A percentile compares a stretch with the other conserved stretches of the same genome.
phyloP scores from a whole-genome alignment of 2,888 invertebrate species.

The Heliconius ismenius region DNA sequence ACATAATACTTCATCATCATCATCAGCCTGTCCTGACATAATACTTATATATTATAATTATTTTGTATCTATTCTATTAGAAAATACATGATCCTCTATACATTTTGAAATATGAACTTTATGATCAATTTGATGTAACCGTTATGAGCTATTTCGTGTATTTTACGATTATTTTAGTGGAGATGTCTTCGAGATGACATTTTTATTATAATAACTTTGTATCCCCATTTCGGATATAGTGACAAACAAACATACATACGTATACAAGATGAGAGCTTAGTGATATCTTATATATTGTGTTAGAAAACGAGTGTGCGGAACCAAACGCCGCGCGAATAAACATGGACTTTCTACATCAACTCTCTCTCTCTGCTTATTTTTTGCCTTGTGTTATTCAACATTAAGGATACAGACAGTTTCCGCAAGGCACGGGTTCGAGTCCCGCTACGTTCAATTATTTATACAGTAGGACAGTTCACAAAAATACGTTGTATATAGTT shows the following conservation, averaged over 20 bases:
- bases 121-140: constrained; percentile 26
- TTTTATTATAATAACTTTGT: constrained; percentile 30
- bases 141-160: constrained; percentile 38
- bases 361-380: too few species aligned
- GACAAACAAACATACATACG: not conserved
- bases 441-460: too few species aligned
- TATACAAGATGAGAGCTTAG: not conserved
- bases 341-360: too few species aligned
- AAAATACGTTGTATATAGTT: constrained; percentile 34
- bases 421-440: too few species aligned
- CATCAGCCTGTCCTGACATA: too few species aligned
- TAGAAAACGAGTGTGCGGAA: not conserved
- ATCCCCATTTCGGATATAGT: not conserved
- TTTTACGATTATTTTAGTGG: constrained; percentile 35
- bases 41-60: not conserved
- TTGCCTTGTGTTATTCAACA: too few species aligned
- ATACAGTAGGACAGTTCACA: constrained; percentile 26
- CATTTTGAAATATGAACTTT: constrained; percentile 8
- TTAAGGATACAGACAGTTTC: too few species aligned
- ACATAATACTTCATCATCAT: too few species aligned
- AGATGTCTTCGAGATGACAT: constrained; percentile 16
- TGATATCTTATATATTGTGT: too few species aligned
- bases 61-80: not conserved
- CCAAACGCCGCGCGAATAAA: too few species aligned
- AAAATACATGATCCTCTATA: not conserved